Evolutionary conservation across 2,888 invertebrate species (phyloP).

Genomic region (Nomada ferruginata): DNA sequence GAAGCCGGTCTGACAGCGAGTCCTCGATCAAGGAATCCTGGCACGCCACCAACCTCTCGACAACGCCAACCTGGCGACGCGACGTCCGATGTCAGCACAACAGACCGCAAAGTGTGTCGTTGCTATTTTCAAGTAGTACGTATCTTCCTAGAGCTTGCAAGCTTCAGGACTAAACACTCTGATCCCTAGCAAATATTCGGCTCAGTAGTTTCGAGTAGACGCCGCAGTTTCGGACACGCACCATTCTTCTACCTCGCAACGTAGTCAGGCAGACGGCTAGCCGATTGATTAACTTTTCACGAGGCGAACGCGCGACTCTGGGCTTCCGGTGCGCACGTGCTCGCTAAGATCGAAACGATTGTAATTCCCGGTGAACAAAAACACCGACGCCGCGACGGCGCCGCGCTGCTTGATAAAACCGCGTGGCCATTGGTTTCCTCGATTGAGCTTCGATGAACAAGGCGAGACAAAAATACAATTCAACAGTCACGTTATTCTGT

Average conservation of each 20-base stretch:
- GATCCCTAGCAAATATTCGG: neutral
- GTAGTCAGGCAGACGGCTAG: neutral
- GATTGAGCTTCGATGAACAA: no score
- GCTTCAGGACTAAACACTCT: conserved; percentile 19
- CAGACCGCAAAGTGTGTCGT: conserved; percentile 68
- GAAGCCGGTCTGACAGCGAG: conserved; percentile 1
- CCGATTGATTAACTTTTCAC: conserved; percentile 38
- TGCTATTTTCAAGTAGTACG: conserved; percentile 74
- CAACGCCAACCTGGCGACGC: conserved; percentile 39
- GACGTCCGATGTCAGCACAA: conserved; percentile 61
- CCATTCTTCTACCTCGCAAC: neutral
- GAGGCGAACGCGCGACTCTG: conserved; percentile 20
- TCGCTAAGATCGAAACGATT: conserved; percentile 8
- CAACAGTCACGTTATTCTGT: no score
- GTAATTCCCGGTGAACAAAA: no score
- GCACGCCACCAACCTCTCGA: conserved; percentile 42
- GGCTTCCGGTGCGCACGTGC: conserved; percentile 49
- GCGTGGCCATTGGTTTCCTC: no score
- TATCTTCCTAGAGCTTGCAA: conserved; percentile 59
- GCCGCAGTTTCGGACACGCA: conserved; percentile 29
- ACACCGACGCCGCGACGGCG: no score
- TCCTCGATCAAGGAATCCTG: conserved; percentile 38
- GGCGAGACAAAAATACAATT: no score
- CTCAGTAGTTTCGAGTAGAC: conserved; percentile 16
- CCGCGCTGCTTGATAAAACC: no score